Base-by-base conservation (phyloP, 2,113 vertebrate genomes). In the Pedionomus torquatus region DNA sequence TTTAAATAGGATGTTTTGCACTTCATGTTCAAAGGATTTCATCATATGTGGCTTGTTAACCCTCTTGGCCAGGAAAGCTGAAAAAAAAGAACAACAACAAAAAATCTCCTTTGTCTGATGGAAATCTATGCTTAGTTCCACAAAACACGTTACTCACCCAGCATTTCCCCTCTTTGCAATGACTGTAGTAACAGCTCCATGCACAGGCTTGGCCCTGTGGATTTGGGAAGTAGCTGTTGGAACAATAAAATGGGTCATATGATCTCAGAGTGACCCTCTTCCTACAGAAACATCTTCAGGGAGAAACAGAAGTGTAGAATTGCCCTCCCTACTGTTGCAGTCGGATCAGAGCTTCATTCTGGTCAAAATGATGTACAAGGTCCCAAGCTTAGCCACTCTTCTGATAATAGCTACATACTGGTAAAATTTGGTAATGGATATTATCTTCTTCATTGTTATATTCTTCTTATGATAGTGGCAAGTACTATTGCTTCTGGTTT, bases 1-100 rank as follows among this genome's bases (percentile, higher is more conserved):
- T 93, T 97, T 95, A 97, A 96, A 92, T 92, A 58, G 19, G 21
- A 7, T 57, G n/a, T 39, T 94, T 93, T 95, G 46, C 66, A 54
- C 39, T 68, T 82, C 30, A 28, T 85, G 76, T 84, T 93, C 48
- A 91, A 90, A 94, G 88, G 23, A 75, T 86, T 85, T 78, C 13
- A 57, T 89, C 66, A 31, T 35, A 39, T 93, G 46, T 66, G 31
- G 17, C 70, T 93, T 60, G n/a, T 13, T 52, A 86, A 66, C 1
- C 13, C 13, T 5, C 10, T 78, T 89, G 80, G 17, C 28, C 55
- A 70, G 17, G 13, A 33, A 85, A 64, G 7, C 13, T 79, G 48
- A 31, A 77, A 48, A 78, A 31, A 41, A 63, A 41, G 52, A 55
- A 31, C 51, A 26, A n/a, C n/a, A n/a, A n/a, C n/a, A 60, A 26